Percentiles rank a stretch among this genome's conserved stretches.
phyloP scores from a whole-genome alignment of 2,797 vertebrate genomes.

The Cryptoblepharus egeriae region DNA sequence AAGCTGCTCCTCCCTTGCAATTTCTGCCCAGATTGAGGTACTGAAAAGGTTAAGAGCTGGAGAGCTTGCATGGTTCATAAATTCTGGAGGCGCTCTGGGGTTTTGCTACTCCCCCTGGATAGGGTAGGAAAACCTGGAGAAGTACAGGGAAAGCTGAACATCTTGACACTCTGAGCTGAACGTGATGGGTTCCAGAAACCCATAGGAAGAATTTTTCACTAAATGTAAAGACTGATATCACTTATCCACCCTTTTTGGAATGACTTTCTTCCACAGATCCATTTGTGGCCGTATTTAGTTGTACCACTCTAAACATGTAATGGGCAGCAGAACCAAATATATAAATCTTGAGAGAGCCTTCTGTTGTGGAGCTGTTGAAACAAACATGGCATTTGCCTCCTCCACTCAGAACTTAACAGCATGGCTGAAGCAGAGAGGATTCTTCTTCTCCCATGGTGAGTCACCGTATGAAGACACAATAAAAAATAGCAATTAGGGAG shows the following conservation, averaged over 20 bases:
- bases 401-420: not conserved
- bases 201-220: too few relatives aligned
- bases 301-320: not conserved
- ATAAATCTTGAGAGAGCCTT: not conserved
- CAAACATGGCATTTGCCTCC: not conserved
- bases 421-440: not conserved
- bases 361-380: not conserved
- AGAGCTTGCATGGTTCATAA: too few relatives aligned
- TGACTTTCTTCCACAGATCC: not conserved
- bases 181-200: too few relatives aligned
- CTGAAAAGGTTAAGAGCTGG: too few relatives aligned
- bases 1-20: too few relatives aligned
- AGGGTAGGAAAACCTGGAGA: too few relatives aligned
- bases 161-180: too few relatives aligned
- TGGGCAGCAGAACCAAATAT: constrained; percentile 5
- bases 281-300: not conserved
- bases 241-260: not conserved
- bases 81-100: too few relatives aligned
- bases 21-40: too few relatives aligned
- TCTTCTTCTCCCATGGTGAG: not conserved
- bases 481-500: not conserved
- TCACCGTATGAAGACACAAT: not conserved
- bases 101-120: too few relatives aligned
- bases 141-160: too few relatives aligned
- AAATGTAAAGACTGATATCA: not conserved